phyloP scores from a whole-genome alignment of 1,140 invertebrate species.

The Rhagoletis pomonella region DNA sequence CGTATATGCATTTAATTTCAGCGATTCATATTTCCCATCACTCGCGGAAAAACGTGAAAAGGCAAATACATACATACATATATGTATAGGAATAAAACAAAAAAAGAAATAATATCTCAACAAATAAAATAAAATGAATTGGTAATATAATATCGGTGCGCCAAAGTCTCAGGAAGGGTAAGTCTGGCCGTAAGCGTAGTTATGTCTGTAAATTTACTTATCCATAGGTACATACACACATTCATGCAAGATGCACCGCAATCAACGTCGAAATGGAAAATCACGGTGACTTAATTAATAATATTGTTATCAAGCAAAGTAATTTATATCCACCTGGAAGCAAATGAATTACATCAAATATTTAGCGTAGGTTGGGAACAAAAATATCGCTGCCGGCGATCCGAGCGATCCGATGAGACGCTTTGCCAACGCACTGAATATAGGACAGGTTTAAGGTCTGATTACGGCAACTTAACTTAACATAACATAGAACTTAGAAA shows the following conservation, averaged over 20 bases:
- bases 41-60: constrained; percentile 33
- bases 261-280: neutral
- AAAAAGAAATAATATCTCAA: neutral
- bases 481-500: too few relatives aligned
- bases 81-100: neutral
- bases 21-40: constrained; percentile 24
- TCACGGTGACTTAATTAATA: constrained; percentile 24
- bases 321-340: constrained; percentile 30
- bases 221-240: too few relatives aligned
- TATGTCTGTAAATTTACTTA: too few relatives aligned
- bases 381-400: too few relatives aligned
- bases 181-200: neutral
- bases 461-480: too few relatives aligned
- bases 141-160: constrained; percentile 11
- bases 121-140: constrained; percentile 1
- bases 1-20: neutral
- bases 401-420: too few relatives aligned
- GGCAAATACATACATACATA: neutral
- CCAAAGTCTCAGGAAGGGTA: neutral
- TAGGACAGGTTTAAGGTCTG: too few relatives aligned
- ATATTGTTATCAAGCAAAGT: neutral
- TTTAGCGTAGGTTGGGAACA: neutral
- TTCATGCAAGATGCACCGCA: too few relatives aligned
- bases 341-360: neutral
- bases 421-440: too few relatives aligned